Evolutionary conservation across 2,113 vertebrate species (phyloP), one percentile per base, ranked within the genome.

Genomic region (Rutilus rutilus): DNA sequence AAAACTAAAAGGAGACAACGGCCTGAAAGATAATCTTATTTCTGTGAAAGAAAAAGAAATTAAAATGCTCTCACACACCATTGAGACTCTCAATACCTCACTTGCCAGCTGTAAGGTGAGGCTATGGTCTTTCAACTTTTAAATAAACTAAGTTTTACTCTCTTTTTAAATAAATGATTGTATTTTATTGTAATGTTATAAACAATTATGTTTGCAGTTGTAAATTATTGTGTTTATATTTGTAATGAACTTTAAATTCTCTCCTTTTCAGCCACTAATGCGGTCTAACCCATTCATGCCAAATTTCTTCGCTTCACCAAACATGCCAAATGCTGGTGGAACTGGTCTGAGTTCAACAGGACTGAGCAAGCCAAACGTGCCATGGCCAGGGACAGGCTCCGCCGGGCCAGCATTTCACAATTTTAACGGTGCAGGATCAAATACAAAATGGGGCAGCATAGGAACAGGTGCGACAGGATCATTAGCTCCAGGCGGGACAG

Each of bases 51-150:
- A 33, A 4, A 80, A 67, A 23, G 57, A 90, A 33, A 83, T 86
- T 25, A 89, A 87, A 25, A 88, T 90, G 19, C 90, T 94, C 1
- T 60, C 0, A 2, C 85, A 88, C 25, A 87, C 89, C 73, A 15
- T 94, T 2, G 90, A 64, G 57, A 71, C 78, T 0, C 91, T 94
- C 71, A 94, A 94, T 84, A 27, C 59, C 39, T 86, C 92, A 27
- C 50, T 89, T 64, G 67, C 27, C 33, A 57, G 0, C 78, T 94
- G 93, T 84, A 93, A 69, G 93, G 93, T 93, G 86, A 90, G 86
- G 21, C 65, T 62, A 74, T 57, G 81, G 67, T 19, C 19, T 78
- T 60, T 59, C 9, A 59, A 60, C 19, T 57, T 57, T 17, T 52
- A 52, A 17, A 19, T 54, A 7, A 57, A 21, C 6, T 0, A 57